phyloP scores from a whole-genome alignment of 2,113 vertebrate species.

The Spheniscus mendiculus region DNA sequence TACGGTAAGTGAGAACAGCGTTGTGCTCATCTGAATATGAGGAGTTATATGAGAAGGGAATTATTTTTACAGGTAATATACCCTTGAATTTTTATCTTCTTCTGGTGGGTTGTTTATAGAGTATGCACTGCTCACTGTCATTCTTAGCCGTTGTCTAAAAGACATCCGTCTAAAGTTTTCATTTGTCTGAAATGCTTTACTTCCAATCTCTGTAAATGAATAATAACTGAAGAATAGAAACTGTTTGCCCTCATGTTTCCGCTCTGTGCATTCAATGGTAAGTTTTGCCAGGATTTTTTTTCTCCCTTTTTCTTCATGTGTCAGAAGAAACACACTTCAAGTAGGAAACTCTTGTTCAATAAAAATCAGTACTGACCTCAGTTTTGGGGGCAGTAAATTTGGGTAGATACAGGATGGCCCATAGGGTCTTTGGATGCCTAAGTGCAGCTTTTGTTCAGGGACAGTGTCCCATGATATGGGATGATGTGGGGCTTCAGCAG shows the following conservation, averaged over 20 bases:
- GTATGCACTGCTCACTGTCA: background rate
- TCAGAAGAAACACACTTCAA: background rate
- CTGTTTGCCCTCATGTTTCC: background rate
- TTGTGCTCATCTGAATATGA: background rate
- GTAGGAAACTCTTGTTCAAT: background rate
- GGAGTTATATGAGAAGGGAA: background rate
- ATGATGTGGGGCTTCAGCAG: background rate
- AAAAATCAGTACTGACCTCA: background rate
- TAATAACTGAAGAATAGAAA: background rate
- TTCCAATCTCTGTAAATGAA: background rate
- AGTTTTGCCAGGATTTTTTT: background rate
- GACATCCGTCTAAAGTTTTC: background rate
- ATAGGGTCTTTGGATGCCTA: background rate
- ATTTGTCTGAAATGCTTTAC: background rate
- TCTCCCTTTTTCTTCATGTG: background rate
- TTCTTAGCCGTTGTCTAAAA: background rate
- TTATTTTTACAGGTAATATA: background rate
- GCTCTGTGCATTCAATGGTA: background rate
- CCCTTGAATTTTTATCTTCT: background rate
- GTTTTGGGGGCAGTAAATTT: background rate
- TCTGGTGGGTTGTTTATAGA: background rate
- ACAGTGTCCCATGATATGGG: background rate
- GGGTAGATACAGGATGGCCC: background rate
- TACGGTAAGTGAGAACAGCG: constrained; percentile 73
- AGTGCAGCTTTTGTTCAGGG: background rate